A percentile compares a stretch with the other conserved stretches of the same genome.
Conservation (phyloP, 2,797 vertebrate species). For the Lerista edwardsae region DNA sequence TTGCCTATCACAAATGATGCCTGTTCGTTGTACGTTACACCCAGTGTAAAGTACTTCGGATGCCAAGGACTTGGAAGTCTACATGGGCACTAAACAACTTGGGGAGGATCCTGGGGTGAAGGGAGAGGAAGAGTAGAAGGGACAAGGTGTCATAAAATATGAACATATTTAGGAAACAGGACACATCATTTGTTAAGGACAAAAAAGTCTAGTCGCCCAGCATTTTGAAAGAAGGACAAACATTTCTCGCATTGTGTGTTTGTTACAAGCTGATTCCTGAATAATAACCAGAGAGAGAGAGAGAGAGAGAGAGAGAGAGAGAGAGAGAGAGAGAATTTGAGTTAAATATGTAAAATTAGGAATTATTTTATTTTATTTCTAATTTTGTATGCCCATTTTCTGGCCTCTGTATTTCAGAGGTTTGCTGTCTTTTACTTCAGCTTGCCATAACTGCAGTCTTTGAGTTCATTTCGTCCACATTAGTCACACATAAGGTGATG, state of each 20-base stretch:
- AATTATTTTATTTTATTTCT: background rate
- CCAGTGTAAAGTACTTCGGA: background rate
- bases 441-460: background rate
- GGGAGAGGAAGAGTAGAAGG: background rate
- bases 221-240: background rate
- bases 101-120: background rate
- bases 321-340: background rate
- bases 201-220: too few species aligned
- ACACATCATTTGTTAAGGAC: background rate
- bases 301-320: too few species aligned
- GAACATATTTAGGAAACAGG: background rate
- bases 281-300: too few species aligned
- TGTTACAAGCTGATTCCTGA: background rate
- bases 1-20: background rate
- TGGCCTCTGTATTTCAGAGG: background rate
- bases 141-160: background rate
- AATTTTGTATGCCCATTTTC: background rate
- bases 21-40: background rate
- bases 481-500: background rate
- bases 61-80: background rate
- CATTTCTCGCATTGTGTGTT: background rate
- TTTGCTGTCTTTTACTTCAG: background rate
- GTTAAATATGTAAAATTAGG: background rate
- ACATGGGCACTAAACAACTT: background rate
- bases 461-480: background rate